A percentile compares a stretch with the other conserved stretches of the same genome.
phyloP scores from a whole-genome alignment of 1,140 invertebrate species.

The Eubasilissa regina region DNA sequence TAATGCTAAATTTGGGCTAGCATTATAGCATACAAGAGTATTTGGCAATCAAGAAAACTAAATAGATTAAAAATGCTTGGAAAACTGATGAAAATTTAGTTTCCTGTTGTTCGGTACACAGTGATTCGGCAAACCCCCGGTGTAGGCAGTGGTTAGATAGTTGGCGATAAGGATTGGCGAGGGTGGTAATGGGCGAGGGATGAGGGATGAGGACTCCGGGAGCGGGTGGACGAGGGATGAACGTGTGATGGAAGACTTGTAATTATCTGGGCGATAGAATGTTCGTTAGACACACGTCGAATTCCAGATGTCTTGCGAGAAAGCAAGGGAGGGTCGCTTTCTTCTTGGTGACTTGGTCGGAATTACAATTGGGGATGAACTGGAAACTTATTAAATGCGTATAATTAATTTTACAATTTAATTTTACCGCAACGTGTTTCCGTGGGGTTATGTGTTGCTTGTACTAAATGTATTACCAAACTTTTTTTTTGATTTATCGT shows the following conservation, averaged over 20 bases:
- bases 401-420: too few species aligned
- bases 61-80: too few species aligned
- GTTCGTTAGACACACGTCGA: constrained; percentile 60
- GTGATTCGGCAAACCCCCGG: too few species aligned
- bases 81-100: too few species aligned
- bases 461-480: too few species aligned
- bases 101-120: too few species aligned
- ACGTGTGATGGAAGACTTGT: constrained; percentile 59
- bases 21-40: too few species aligned
- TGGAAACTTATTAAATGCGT: not conserved
- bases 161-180: not conserved
- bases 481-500: too few species aligned
- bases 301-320: constrained; percentile 58
- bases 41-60: too few species aligned
- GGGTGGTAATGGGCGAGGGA: not conserved
- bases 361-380: constrained; percentile 27
- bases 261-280: constrained; percentile 60
- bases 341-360: constrained; percentile 30
- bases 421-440: too few species aligned
- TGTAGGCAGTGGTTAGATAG: not conserved
- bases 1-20: too few species aligned
- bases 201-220: not conserved
- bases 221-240: constrained; percentile 37
- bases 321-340: constrained; percentile 34
- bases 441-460: too few species aligned